Percentiles rank a stretch among this genome's conserved stretches.
Evolutionary conservation across 1,140 invertebrate genomes (phyloP).

Genomic region (Samia ricini): DNA sequence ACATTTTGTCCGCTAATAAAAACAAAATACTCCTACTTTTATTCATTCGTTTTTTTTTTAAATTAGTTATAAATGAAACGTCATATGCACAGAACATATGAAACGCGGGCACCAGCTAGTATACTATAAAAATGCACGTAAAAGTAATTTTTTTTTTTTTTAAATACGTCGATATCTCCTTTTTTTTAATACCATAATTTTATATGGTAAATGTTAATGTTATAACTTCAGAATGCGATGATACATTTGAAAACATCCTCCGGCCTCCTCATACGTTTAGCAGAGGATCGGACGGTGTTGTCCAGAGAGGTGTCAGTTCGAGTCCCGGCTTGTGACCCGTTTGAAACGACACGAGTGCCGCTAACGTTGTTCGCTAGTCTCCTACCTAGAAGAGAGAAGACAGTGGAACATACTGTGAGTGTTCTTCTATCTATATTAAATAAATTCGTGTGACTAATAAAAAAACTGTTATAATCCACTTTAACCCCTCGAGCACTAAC

Average conservation of each 20-base stretch:
- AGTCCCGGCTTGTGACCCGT: slow-evolving; percentile 83
- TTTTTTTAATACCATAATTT: too few species aligned
- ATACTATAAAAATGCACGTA: too few species aligned
- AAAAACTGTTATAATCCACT: too few species aligned
- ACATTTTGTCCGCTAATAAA: too few species aligned
- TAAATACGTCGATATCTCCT: too few species aligned
- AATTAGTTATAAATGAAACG: too few species aligned
- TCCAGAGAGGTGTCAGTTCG: slow-evolving; percentile 80
- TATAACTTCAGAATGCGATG: slow-evolving; percentile 60
- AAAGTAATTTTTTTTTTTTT: not conserved
- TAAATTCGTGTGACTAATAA: not conserved
- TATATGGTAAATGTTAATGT: not conserved
- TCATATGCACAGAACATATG: too few species aligned
- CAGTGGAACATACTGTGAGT: slow-evolving; percentile 85
- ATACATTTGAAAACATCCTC: slow-evolving; percentile 74
- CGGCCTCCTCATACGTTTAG: slow-evolving; percentile 66
- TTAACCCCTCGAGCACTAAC: too few species aligned
- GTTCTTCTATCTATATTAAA: not conserved
- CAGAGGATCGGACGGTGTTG: slow-evolving; percentile 59
- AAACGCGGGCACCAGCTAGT: too few species aligned
- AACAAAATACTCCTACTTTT: too few species aligned
- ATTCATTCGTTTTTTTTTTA: too few species aligned
- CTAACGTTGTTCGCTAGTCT: slow-evolving; percentile 85
- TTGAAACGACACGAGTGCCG: slow-evolving; percentile 80
- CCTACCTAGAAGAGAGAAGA: slow-evolving; percentile 81